phyloP scores from a whole-genome alignment of 2,888 invertebrate species.

The Zele albiditarsus region DNA sequence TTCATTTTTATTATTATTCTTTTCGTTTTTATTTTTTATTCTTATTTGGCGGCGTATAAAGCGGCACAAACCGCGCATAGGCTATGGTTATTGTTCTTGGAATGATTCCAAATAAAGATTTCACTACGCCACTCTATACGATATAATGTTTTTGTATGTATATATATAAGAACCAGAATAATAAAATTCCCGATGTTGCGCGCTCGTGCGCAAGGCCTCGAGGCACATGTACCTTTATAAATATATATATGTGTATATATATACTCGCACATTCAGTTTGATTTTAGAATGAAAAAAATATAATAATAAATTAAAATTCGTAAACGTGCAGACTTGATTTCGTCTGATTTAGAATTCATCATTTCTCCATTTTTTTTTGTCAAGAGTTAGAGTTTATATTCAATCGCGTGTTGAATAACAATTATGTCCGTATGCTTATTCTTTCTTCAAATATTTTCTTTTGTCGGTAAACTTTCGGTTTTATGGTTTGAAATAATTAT shows the following conservation, averaged over 20 bases:
- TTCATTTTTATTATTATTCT: not conserved
- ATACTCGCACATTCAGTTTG: not conserved
- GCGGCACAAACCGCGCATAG: slow-evolving; percentile 31
- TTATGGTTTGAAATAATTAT: no score
- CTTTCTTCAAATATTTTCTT: not conserved
- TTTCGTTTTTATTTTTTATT: slow-evolving; percentile 44
- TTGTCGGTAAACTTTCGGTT: not conserved
- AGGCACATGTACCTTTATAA: not conserved
- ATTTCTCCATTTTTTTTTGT: slow-evolving; percentile 39
- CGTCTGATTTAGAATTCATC: slow-evolving; percentile 19
- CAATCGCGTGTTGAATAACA: not conserved
- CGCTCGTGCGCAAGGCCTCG: not conserved
- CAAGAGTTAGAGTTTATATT: not conserved
- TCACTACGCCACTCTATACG: slow-evolving; percentile 58
- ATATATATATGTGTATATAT: not conserved
- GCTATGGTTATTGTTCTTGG: slow-evolving; percentile 72
- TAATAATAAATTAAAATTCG: not conserved
- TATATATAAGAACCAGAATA: slow-evolving; percentile 67
- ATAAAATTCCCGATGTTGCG: slow-evolving; percentile 63
- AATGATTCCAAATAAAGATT: slow-evolving; percentile 74
- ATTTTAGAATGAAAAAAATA: slow-evolving; percentile 16
- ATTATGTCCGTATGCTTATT: not conserved
- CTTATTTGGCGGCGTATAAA: slow-evolving; percentile 63
- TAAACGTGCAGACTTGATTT: not conserved
- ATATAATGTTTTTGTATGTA: slow-evolving; percentile 46